Conservation (phyloP, 2,888 invertebrate species). For the Craniophora ligustri region DNA sequence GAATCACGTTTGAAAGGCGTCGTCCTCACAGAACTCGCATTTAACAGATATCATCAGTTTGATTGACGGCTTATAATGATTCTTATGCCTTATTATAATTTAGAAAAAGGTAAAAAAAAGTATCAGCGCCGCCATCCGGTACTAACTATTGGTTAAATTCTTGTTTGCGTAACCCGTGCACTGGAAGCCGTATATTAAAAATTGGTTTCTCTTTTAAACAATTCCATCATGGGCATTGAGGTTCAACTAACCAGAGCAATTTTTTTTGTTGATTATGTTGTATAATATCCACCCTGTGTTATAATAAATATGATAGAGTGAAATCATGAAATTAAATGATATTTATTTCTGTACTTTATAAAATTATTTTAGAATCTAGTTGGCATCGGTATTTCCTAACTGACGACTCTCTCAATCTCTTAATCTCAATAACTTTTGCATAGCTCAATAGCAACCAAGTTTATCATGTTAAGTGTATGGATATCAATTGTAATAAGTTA, state of each 20-base stretch:
- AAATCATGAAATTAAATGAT: too few species aligned
- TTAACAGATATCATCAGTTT: conserved; percentile 63
- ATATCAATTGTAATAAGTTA: too few species aligned
- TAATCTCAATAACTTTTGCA: too few species aligned
- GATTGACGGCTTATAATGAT: conserved; percentile 73
- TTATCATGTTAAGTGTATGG: too few species aligned
- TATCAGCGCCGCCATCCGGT: conserved; percentile 56
- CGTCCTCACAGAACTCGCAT: conserved; percentile 51
- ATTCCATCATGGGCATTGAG: conserved; percentile 35
- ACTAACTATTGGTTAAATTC: conserved; percentile 74
- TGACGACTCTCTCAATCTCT: too few species aligned
- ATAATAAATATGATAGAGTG: neutral
- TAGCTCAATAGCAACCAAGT: too few species aligned
- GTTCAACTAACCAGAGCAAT: neutral
- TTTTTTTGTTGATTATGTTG: neutral
- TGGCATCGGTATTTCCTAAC: too few species aligned
- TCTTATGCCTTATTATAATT: conserved; percentile 74
- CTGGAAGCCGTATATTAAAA: conserved; percentile 58
- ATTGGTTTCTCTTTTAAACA: conserved; percentile 67
- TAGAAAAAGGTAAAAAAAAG: conserved; percentile 66
- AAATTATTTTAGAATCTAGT: too few species aligned
- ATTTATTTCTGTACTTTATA: too few species aligned
- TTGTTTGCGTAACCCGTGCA: conserved; percentile 73
- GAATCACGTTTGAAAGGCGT: conserved; percentile 49
- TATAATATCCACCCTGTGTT: too few species aligned